Conservation (phyloP, 1,140 invertebrate genomes). For the Macrostomum lignano region DNA sequence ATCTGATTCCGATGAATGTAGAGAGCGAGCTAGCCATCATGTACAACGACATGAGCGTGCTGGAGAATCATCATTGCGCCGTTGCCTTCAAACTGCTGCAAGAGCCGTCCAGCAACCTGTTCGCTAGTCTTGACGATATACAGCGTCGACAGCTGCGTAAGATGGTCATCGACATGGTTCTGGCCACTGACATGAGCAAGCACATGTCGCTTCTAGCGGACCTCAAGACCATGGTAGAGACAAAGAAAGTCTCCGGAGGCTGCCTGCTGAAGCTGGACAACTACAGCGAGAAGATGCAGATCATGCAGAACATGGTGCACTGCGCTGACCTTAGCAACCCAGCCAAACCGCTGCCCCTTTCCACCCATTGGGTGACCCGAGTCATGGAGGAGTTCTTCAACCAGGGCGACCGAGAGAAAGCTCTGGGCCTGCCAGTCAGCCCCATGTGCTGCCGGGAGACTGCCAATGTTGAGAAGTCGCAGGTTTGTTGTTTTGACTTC, state of each 20-base stretch:
- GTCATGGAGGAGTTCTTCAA: conserved; percentile 86
- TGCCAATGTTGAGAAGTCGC: conserved; percentile 3
- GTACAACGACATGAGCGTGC: conserved; percentile 86
- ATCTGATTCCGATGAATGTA: no score
- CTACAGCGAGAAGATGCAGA: conserved; percentile 93
- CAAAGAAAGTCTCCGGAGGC: conserved; percentile 71
- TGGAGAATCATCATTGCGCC: conserved; percentile 81
- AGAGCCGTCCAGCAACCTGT: conserved; percentile 71
- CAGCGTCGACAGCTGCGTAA: conserved; percentile 66
- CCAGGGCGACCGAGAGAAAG: conserved; percentile 32
- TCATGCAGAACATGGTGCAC: conserved; percentile 89
- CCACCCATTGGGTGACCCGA: conserved; percentile 58
- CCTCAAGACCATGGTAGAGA: conserved; percentile 43
- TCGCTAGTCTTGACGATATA: conserved; percentile 55
- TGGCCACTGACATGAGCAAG: conserved; percentile 94
- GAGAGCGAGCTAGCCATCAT: conserved; percentile 67
- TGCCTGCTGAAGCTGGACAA: conserved; percentile 62
- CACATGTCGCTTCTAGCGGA: conserved; percentile 16
- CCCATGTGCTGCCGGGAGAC: background rate
- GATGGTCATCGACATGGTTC: conserved; percentile 87
- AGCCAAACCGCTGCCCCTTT: conserved; percentile 63
- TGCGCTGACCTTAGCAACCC: conserved; percentile 85
- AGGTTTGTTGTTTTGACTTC: no score
- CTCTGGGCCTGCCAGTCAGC: background rate
- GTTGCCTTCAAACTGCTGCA: conserved; percentile 76